A percentile compares a stretch with the other conserved stretches of the same genome.
Evolutionary conservation across 2,797 vertebrate genomes (phyloP).

Genomic region (Gouania willdenowi): DNA sequence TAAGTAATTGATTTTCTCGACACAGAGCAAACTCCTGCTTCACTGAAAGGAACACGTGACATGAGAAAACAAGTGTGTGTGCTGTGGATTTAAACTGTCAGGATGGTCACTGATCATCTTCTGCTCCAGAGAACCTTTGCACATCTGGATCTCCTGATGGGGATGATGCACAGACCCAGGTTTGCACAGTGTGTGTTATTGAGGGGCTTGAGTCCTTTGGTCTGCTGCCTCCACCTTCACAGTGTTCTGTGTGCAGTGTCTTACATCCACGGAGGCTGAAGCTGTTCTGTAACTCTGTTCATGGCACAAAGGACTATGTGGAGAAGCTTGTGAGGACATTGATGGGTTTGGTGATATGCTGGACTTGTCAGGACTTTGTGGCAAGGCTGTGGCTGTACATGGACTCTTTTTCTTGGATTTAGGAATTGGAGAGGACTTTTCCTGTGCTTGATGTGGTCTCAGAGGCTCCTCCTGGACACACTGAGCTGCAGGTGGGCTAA

Average conservation of each 20-base stretch:
- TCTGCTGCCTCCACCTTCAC: conserved; percentile 68
- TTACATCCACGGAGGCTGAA: conserved; percentile 14
- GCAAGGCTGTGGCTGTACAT: conserved; percentile 7
- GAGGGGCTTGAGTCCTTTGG: conserved; percentile 76
- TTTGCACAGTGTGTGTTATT: no score
- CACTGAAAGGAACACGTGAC: no score
- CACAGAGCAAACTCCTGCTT: no score
- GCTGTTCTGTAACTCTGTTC: conserved; percentile 22
- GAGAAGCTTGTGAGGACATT: conserved; percentile 2
- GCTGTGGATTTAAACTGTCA: no score
- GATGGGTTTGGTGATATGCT: conserved; percentile 12
- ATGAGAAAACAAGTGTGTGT: no score
- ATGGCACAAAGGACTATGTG: conserved; percentile 2
- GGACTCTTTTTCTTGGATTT: conserved; percentile 15
- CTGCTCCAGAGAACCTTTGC: no score
- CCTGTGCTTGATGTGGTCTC: neutral
- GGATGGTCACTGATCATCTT: no score
- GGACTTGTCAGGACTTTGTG: conserved; percentile 21
- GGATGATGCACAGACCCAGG: no score
- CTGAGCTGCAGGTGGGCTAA: neutral
- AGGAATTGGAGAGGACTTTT: conserved; percentile 8
- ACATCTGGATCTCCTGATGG: no score
- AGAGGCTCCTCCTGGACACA: conserved; percentile 5
- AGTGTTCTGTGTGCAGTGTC: conserved; percentile 56
- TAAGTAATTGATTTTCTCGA: no score